phyloP scores from a whole-genome alignment of 2,797 vertebrate genomes.

The Mormyrus proboscirostris region DNA sequence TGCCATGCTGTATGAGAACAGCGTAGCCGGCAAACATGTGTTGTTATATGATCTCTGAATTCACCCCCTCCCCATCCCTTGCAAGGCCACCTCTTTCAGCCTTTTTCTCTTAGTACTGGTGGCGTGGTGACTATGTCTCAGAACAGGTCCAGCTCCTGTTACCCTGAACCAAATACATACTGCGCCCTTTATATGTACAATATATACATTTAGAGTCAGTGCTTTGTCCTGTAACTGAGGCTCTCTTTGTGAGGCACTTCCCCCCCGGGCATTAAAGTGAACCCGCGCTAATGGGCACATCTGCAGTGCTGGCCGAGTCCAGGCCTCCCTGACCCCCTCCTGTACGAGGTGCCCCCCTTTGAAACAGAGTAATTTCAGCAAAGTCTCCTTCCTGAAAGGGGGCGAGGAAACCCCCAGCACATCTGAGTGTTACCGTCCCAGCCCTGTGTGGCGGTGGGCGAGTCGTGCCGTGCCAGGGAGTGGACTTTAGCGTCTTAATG shows the following conservation, averaged over 20 bases:
- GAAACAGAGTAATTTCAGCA: slow-evolving; percentile 16
- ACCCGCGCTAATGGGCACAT: slow-evolving; percentile 46
- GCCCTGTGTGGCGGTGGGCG: slow-evolving; percentile 30
- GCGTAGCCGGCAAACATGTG: neutral
- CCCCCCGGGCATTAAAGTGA: slow-evolving; percentile 36
- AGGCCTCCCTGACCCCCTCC: slow-evolving; percentile 28
- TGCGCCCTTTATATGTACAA: neutral
- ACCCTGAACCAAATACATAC: neutral
- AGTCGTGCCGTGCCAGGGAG: slow-evolving; percentile 43
- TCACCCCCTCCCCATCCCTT: neutral
- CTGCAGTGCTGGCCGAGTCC: slow-evolving; percentile 51
- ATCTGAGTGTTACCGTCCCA: slow-evolving; percentile 48
- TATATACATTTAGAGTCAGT: neutral
- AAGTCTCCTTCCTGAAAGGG: slow-evolving; percentile 36
- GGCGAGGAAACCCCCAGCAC: slow-evolving; percentile 35
- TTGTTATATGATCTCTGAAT: neutral
- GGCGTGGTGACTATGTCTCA: neutral
- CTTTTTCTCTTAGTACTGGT: neutral
- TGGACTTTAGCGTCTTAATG: slow-evolving; percentile 43
- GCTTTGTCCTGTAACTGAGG: slow-evolving; percentile 11
- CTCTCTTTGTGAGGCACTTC: slow-evolving; percentile 35
- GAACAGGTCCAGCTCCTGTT: neutral
- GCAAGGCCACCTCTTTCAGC: neutral
- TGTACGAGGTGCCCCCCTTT: slow-evolving; percentile 48
- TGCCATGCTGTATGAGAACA: slow-evolving; percentile 36